A percentile compares a stretch with the other conserved stretches of the same genome.
These are phyloP conservation scores for Margarornis squamiger DNA, from an alignment of 2,797 vertebrate species.

Conservation along the genomic window DNA sequence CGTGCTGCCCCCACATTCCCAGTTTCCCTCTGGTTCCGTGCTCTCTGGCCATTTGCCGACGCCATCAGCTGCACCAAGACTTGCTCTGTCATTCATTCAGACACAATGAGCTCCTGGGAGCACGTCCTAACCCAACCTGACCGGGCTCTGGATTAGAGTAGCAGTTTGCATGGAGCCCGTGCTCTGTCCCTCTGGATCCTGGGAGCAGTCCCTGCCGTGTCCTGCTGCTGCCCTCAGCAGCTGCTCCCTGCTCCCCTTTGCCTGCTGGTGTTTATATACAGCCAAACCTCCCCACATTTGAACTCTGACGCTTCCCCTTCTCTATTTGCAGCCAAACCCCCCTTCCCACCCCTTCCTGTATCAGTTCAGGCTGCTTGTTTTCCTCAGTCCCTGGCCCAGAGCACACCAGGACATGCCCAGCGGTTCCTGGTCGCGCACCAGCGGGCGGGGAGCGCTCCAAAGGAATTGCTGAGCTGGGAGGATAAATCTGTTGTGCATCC, in stretches of 20 bases:
- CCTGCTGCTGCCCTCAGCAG: neutral
- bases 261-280: fast-evolving
- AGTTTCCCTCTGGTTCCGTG: neutral
- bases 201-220: neutral
- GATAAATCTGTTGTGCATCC: neutral
- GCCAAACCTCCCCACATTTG: neutral
- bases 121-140: neutral
- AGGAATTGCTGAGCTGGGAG: slow-evolving; percentile 57
- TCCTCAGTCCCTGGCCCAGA: neutral
- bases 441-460: neutral
- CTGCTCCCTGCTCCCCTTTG: neutral
- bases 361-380: neutral
- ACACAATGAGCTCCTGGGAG: neutral
- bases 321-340: neutral
- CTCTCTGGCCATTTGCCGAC: neutral
- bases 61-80: fast-evolving
- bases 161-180: neutral
- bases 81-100: neutral
- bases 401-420: neutral
- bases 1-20: fast-evolving
- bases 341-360: neutral
- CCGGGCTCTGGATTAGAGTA: neutral
- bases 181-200: neutral
- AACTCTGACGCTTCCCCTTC: neutral
- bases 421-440: neutral